phyloP scores from a whole-genome alignment of 1,140 invertebrate species.

The Hestina assimilis region DNA sequence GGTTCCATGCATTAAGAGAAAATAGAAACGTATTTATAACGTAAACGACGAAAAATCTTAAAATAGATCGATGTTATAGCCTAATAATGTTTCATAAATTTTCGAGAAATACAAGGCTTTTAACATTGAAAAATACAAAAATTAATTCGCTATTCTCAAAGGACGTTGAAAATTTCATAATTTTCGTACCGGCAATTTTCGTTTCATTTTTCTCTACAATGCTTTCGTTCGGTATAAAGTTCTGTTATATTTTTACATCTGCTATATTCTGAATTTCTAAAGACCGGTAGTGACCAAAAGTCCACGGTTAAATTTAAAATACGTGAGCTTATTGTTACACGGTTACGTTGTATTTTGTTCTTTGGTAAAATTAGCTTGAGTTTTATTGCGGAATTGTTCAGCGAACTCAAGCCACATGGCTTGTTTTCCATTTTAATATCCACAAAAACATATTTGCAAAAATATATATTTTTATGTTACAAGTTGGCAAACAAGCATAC shows the following conservation, averaged over 20 bases:
- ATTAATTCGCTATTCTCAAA: not conserved
- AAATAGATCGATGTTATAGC: too few species aligned
- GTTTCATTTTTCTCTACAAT: slow-evolving; percentile 19
- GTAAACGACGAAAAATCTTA: too few species aligned
- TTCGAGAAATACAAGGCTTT: too few species aligned
- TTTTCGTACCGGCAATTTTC: slow-evolving; percentile 12
- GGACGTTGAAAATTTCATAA: not conserved
- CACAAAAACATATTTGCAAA: slow-evolving; percentile 10
- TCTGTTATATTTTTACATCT: slow-evolving; percentile 26
- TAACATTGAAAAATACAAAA: not conserved
- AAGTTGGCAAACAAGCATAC: too few species aligned
- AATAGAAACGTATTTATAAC: too few species aligned
- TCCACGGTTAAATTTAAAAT: slow-evolving; percentile 30
- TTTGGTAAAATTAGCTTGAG: slow-evolving; percentile 22
- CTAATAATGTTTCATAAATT: too few species aligned
- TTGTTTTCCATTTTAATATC: slow-evolving; percentile 10
- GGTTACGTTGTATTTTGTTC: slow-evolving; percentile 23
- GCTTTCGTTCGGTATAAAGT: slow-evolving; percentile 27
- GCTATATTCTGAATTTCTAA: slow-evolving; percentile 30
- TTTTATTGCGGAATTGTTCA: slow-evolving; percentile 19
- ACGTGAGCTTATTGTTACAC: slow-evolving; percentile 29
- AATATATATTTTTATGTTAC: too few species aligned
- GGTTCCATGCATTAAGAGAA: too few species aligned
- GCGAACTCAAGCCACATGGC: slow-evolving; percentile 5
- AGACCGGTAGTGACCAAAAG: slow-evolving; percentile 24